Evolutionary conservation across 2,888 invertebrate species (phyloP), one percentile per base, ranked within the genome.

Genomic region (Zeuzera pyrina): DNA sequence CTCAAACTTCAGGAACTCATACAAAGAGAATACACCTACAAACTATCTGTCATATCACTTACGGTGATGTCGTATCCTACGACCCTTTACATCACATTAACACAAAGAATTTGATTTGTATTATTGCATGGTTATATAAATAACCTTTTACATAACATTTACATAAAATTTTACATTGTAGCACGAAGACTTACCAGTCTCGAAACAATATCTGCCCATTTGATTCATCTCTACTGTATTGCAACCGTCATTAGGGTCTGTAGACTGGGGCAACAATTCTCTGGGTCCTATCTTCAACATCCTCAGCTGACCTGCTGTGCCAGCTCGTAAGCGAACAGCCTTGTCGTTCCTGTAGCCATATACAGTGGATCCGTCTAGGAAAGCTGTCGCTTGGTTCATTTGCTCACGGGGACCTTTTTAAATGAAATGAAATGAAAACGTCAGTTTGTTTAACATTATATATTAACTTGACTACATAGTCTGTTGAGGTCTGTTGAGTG

Each of bases 371-470:
- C 87, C 95, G 61, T 97, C 97, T 11, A 97, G 87, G 66, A 88
- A 96, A 0, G 94, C 85, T 0, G 93, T 90, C 0, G 91, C 92
- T 74, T 95, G 95, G 71, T 93, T 94, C 33, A 95, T 61, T 55
- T 95, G 96, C 53, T 96, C 89, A 3, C 95, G 84, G 1, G 92
- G 90, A 8, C 93, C 88, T 87, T n/a, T n/a, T 52, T 3, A 41
- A 24, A 22, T 6, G 13, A n/a, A n/a, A n/a, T n/a, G n/a, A n/a
- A n/a, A n/a, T n/a, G 3, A 29, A 2, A 24, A 25, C 15, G 15
- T 15, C 5, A 8, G 12, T 34, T 15, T 24, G 12, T 12, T 33
- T 5, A 31, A 8, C 12, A n/a, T n/a, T n/a, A n/a, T n/a, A n/a
- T n/a, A n/a, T n/a, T n/a, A n/a, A n/a, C n/a, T n/a, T n/a, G n/a